Evolutionary conservation across 2,113 vertebrate species (phyloP), one percentile per base, ranked within the genome.

Genomic region (Ancistrus triradiatus): DNA sequence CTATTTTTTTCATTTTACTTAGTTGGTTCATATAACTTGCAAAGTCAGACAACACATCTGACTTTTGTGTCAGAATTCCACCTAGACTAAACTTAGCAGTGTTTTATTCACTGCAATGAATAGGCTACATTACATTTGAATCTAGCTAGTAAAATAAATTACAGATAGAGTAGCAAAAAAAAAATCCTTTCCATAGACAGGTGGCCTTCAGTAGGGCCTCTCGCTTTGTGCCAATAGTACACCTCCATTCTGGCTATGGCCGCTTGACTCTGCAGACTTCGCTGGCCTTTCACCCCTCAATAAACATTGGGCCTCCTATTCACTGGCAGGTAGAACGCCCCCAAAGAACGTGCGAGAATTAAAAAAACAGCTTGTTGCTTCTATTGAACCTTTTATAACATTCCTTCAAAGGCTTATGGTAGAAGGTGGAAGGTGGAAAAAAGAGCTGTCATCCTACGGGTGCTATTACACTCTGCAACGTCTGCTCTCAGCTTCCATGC

Each of bases 241-340:
- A 25, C 28, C 3, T 37, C 19, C n/a, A 18, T 73, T 79, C 77
- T 77, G 67, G 48, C 56, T 59, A 31, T 64, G 51, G 40, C 59
- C 1, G 70, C 70, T 77, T 76, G 77, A 78, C 78, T 44, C 15
- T 28, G 73, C 77, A 75, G 77, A 78, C 78, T 44, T 19, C 25
- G 73, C 77, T 65, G 72, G 74, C 75, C 76, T 70, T 80, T 68
- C 47, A 65, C 63, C 64, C 78, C 70, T 75, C 78, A 77, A 85
- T 82, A 84, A 84, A 85, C 76, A 62, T 77, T 78, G 80, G 82
- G 84, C 83, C 82, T 84, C 86, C 84, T 86, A 84, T 85, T 88
- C 83, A 84, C 77, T 78, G 74, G 70, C 85, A 87, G 84, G 83
- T 87, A 86, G 79, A 84, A 70, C 79, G 71, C 76, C 79, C n/a